phyloP scores from a whole-genome alignment of 2,888 invertebrate species.

The Archips crataeganus region DNA sequence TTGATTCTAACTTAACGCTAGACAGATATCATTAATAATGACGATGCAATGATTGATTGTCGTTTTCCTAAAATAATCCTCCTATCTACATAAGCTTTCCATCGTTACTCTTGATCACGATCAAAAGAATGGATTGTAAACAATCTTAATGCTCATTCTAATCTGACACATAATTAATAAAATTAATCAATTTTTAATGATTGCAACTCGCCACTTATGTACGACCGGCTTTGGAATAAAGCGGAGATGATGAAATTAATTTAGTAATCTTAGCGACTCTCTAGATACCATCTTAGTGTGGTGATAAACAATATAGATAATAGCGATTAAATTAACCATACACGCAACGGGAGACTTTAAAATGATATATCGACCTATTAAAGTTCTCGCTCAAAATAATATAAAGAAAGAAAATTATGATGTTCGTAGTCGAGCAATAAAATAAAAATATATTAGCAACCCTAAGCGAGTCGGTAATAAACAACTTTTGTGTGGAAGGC shows the following conservation, averaged over 20 bases:
- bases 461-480: constrained; percentile 75
- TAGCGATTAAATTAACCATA: constrained; percentile 70
- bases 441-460: constrained; percentile 75
- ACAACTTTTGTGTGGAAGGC: constrained; percentile 84
- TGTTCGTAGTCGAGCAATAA: constrained; percentile 69
- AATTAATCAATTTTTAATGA: constrained; percentile 47
- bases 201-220: constrained; percentile 39
- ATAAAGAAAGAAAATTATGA: constrained; percentile 75
- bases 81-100: constrained; percentile 52
- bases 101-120: constrained; percentile 59
- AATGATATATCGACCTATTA: constrained; percentile 74
- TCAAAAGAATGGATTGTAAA: constrained; percentile 52
- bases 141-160: constrained; percentile 47
- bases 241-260: constrained; percentile 41
- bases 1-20: constrained; percentile 67
- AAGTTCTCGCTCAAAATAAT: constrained; percentile 70
- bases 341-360: constrained; percentile 70
- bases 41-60: constrained; percentile 72
- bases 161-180: constrained; percentile 44
- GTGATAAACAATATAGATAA: constrained; percentile 70
- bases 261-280: constrained; percentile 40
- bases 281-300: constrained; percentile 50
- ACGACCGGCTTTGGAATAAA: constrained; percentile 31
- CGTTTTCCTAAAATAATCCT: constrained; percentile 58
- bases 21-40: constrained; percentile 76